Percentiles rank a stretch among this genome's conserved stretches.
Conservation (phyloP, 2,113 vertebrate species). For the Nematolebias whitei region DNA sequence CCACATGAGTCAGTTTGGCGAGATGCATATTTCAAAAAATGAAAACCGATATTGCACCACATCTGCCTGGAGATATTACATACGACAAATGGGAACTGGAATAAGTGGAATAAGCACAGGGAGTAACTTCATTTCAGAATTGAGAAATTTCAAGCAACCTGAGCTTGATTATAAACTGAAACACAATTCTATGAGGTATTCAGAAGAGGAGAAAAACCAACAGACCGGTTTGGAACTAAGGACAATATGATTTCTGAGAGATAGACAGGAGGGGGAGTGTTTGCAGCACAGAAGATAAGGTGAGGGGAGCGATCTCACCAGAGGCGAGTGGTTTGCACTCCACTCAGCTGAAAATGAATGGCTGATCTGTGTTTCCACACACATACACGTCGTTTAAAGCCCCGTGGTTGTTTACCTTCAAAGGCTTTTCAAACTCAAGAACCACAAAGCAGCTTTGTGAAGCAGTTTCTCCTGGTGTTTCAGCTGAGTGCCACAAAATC, state of each 20-base stretch:
- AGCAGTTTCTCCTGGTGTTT: conserved; percentile 63
- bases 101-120: not conserved
- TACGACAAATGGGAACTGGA: not conserved
- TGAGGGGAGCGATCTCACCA: conserved; percentile 41
- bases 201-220: conserved; percentile 41
- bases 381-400: conserved; percentile 55
- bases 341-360: conserved; percentile 58
- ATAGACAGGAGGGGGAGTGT: conserved; percentile 26
- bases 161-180: conserved; percentile 15
- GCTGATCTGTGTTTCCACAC: conserved; percentile 55
- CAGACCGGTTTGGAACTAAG: conserved; percentile 29
- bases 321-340: conserved; percentile 49
- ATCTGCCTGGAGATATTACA: not conserved
- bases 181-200: conserved; percentile 22
- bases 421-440: conserved; percentile 57
- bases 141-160: conserved; percentile 1
- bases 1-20: not conserved
- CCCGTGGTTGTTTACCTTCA: conserved; percentile 48
- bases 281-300: conserved; percentile 42
- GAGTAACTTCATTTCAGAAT: not conserved
- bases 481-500: conserved; percentile 32
- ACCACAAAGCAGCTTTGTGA: conserved; percentile 57
- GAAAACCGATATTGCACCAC: not conserved
- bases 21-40: not conserved
- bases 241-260: conserved; percentile 44